These are phyloP conservation scores for Probaryconus sp. DNA, from an alignment of 1,140 invertebrate genomes.

Conservation along the genomic window DNA sequence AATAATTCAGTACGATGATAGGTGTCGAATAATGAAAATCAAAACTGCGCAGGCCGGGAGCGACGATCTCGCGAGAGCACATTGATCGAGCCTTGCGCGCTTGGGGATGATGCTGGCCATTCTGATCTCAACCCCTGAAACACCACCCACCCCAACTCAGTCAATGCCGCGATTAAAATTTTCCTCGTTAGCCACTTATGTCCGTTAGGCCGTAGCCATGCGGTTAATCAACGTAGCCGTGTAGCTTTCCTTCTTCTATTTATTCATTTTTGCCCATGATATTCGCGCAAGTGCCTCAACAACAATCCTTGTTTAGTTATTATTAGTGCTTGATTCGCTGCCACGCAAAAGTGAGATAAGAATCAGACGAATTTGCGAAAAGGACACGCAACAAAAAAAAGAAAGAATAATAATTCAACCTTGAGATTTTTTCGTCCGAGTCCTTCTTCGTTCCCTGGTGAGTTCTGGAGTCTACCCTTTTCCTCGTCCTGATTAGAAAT, in stretches of 20 bases:
- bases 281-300: conserved; percentile 60
- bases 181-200: conserved; percentile 36
- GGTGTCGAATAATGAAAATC: conserved; percentile 12
- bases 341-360: conserved; percentile 15
- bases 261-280: conserved; percentile 35
- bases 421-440: too few relatives aligned
- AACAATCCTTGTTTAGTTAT: conserved; percentile 53
- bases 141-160: conserved; percentile 62
- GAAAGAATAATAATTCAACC: background rate
- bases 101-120: conserved; percentile 61
- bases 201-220: conserved; percentile 51
- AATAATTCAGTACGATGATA: conserved; percentile 8
- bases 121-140: conserved; percentile 64
- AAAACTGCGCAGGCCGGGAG: conserved; percentile 58
- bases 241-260: conserved; percentile 42
- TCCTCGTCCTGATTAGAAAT: too few relatives aligned
- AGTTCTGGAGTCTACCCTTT: too few relatives aligned
- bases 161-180: conserved; percentile 64
- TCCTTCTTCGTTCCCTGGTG: too few relatives aligned
- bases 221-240: conserved; percentile 25
- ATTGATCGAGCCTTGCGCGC: conserved; percentile 64
- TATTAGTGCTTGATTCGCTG: conserved; percentile 12
- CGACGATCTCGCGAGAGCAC: conserved; percentile 51
- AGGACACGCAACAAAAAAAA: background rate
- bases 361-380: background rate